Evolutionary conservation across 2,888 invertebrate genomes (phyloP), one percentile per base, ranked within the genome.

Genomic region (Anthophora plumipes): DNA sequence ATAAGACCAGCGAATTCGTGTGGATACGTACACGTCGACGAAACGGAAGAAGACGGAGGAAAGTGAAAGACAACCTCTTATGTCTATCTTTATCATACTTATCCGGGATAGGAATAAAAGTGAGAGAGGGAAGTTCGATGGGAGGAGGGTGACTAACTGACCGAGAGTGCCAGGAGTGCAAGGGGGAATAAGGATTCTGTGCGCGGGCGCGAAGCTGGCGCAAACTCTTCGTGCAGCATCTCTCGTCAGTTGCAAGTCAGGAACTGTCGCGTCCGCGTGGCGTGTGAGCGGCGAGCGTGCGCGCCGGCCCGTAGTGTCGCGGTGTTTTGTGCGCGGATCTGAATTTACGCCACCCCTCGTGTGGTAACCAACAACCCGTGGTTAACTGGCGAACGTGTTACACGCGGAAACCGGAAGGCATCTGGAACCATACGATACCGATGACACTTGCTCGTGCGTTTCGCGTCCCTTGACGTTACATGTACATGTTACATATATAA

Each of bases 221-320:
- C 91, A 91, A 92, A 91, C 92, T 91, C 92, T 92, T 89, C 89
- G 87, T 90, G 90, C 93, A 92, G 93, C 92, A 92, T 92, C 92
- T 89, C 87, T 87, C 91, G 90, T 92, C 93, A 93, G 93, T 93
- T 91, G 91, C 92, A 91, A 91, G 85, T 92, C 89, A 89, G 92
- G 90, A 91, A 91, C 91, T 91, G 92, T 91, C 91, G 91, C 90
- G 92, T 87, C 75, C 88, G 88, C 88, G 87, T 82, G 79, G 76
- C 66, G 77, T 69, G 73, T 46, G 64, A 46, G 31, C 63, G 37
- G 57, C 55, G 61, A 41, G 57, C 64, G 64, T 72, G 77, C 48
- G 37, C 25, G 39, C 63, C 55, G 54, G 57, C 57, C 20, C 63
- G 50, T 55, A 67, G 69, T 57, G 63, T 54, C 55, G 31, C 77